Conservation (phyloP, 2,797 vertebrate species). For the Lagorchestes hirsutus region DNA sequence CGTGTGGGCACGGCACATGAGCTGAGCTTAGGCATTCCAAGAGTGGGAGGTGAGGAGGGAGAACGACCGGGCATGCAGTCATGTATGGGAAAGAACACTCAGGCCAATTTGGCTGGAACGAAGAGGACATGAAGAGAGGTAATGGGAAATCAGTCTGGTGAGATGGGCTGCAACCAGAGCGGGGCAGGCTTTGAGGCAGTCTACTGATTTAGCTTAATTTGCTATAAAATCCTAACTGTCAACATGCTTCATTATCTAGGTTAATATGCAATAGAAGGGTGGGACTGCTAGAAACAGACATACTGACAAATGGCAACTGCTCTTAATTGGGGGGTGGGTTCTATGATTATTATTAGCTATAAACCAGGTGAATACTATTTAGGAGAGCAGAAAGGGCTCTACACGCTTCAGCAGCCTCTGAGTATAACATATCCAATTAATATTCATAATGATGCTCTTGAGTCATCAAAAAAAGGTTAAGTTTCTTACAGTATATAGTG, state of each 20-base stretch:
- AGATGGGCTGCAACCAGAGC: not conserved
- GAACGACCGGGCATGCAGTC: not conserved
- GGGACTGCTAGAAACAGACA: not conserved
- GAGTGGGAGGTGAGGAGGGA: not conserved
- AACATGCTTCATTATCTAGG: not conserved
- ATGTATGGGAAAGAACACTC: not conserved
- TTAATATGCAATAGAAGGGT: not conserved
- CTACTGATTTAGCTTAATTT: not conserved
- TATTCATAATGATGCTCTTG: not conserved
- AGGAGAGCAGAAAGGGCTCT: not conserved
- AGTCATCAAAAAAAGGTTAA: not conserved
- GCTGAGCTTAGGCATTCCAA: not conserved
- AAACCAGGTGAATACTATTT: not conserved
- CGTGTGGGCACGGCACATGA: not conserved
- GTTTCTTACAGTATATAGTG: not conserved
- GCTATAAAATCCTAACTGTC: not conserved
- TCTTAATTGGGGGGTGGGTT: not conserved
- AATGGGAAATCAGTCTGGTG: not conserved
- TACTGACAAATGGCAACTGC: not conserved
- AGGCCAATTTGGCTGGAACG: not conserved
- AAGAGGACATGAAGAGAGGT: not conserved
- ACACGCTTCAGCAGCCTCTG: not conserved
- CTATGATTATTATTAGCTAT: not conserved
- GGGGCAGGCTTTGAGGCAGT: not conserved
- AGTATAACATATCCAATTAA: not conserved